phyloP scores from a whole-genome alignment of 2,888 invertebrate genomes.

The Quadroppia sp. region DNA sequence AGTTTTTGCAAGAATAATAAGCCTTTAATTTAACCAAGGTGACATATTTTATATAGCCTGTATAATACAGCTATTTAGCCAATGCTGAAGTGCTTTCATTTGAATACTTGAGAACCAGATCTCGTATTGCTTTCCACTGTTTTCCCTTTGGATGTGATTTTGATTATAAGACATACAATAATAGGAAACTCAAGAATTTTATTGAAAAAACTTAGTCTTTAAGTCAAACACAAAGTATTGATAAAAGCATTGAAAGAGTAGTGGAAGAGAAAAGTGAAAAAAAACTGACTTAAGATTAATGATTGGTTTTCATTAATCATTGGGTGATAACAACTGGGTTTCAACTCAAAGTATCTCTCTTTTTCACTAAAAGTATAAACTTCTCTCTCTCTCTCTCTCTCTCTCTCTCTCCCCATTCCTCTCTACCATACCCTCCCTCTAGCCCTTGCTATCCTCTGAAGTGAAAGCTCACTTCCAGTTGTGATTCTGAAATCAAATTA shows the following conservation, averaged over 20 bases:
- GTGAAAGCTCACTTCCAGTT: no score
- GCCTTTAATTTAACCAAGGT: no score
- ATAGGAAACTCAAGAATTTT: not conserved
- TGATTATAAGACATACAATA: not conserved
- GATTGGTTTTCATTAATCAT: slow-evolving; percentile 26
- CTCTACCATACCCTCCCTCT: not conserved
- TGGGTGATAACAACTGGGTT: not conserved
- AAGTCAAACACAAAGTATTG: not conserved
- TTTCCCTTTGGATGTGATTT: not conserved
- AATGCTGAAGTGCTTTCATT: no score
- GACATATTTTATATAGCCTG: no score
- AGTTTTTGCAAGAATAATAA: no score
- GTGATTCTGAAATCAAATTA: slow-evolving; percentile 1
- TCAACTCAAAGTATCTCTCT: no score
- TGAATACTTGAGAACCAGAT: no score
- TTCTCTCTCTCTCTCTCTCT: not conserved
- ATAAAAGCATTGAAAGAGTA: not conserved
- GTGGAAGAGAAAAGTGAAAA: not conserved
- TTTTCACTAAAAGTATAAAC: not conserved
- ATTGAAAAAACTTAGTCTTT: not conserved
- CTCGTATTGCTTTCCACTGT: not conserved
- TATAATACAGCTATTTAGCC: no score
- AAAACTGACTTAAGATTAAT: slow-evolving; percentile 11
- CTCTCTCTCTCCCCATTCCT: no score
- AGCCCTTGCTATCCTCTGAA: not conserved